A percentile compares a stretch with the other conserved stretches of the same genome.
Conservation (phyloP, 2,797 vertebrate genomes). For the Loriculus beryllinus region DNA sequence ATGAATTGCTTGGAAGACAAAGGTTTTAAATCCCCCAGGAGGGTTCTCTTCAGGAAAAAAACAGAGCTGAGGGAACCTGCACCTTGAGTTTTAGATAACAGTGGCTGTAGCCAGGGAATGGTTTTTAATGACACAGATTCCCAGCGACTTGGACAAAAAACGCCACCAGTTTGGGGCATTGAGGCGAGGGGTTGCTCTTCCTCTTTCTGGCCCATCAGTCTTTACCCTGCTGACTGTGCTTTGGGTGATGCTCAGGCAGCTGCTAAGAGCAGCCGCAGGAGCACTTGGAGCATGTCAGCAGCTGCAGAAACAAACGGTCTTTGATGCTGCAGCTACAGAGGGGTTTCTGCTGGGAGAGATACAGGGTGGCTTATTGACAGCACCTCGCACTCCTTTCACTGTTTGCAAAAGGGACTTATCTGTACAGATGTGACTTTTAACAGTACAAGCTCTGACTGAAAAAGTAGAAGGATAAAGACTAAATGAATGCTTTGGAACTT, state of each 20-base stretch:
- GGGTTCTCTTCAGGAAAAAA: not conserved
- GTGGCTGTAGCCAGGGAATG: not conserved
- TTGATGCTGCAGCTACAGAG: not conserved
- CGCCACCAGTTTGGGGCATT: not conserved
- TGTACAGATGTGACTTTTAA: not conserved
- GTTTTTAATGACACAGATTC: not conserved
- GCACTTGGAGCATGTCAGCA: not conserved
- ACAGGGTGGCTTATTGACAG: not conserved
- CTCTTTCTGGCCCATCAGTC: not conserved
- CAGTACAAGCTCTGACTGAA: not conserved
- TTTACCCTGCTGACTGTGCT: accelerated
- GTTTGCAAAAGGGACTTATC: not conserved
- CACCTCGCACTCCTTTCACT: accelerated
- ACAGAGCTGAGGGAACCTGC: not conserved
- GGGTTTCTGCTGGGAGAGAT: not conserved
- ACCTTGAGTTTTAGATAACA: not conserved
- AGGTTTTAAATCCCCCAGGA: not conserved
- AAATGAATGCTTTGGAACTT: not conserved
- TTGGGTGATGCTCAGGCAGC: not conserved
- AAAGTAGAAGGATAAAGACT: not conserved
- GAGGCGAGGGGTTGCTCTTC: not conserved
- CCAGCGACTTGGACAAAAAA: accelerated
- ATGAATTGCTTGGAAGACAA: not conserved
- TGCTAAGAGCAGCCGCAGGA: not conserved
- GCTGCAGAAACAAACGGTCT: conserved; percentile 10